Evolutionary conservation across 2,888 invertebrate species (phyloP), one percentile per base, ranked within the genome.

Genomic region (Adineta ricciae): DNA sequence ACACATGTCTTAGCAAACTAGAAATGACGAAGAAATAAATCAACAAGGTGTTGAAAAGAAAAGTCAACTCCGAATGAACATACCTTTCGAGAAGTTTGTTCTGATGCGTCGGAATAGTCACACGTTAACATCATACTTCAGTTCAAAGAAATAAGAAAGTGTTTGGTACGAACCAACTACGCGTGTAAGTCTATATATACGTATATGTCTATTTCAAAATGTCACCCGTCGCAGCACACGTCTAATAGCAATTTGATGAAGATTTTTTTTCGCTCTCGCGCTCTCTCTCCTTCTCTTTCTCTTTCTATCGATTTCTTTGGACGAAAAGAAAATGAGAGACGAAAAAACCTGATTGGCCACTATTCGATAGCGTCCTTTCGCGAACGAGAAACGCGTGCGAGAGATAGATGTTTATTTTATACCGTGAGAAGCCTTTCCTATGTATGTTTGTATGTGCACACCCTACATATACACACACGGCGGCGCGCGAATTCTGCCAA

Each of bases 1-100:
- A 86, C 86, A 83, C 86, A 86, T 56, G 86, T 86, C 72, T 86
- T 86, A 49, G 86, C 86, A n/a, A 86, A 82, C 84, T 84, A 84
- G 8, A 84, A 36, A 36, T 11, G 7, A 36, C 9, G 32, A 19
- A 1, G 14, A 32, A 46, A 46, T 46, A 14, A 36, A 27, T 27
- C 3, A 84, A 24, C n/a, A 84, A 56, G 21, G 24, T 49, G 36
- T 38, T 49, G 2, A 24, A 38, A 36, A 38, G 0, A 9, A 64
- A 78, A 38, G 0, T 9, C 11, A 21, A 78, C 8, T 41, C 11
- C 4, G 41, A 19, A 16, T 9, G 9, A 78, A 78, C 78, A n/a
- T 41, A 78, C 78, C 41, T 78, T 78, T 78, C 78, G 38, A 41
- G 78, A 78, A 78, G 41, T 41, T 78, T 78, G 78, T 41, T 78